Percentiles rank a stretch among this genome's conserved stretches.
Evolutionary conservation across 2,888 invertebrate genomes (phyloP).

Genomic region (Lapara coniferarum): DNA sequence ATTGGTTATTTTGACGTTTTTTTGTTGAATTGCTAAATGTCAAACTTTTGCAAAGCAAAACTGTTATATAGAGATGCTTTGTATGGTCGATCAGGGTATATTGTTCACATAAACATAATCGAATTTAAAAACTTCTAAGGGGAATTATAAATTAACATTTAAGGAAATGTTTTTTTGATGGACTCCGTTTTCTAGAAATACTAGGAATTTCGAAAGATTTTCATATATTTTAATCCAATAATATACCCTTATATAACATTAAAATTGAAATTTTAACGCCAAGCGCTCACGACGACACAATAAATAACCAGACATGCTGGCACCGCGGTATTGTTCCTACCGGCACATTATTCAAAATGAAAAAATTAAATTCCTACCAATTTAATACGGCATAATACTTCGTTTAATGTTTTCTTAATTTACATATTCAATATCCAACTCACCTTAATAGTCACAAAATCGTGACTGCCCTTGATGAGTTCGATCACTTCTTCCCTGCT

Average conservation of each 20-base stretch:
- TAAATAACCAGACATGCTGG: slow-evolving; percentile 3
- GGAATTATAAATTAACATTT: not conserved
- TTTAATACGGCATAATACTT: slow-evolving; percentile 16
- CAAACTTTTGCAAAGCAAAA: not conserved
- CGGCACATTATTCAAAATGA: slow-evolving; percentile 12
- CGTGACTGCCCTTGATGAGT: slow-evolving; percentile 93
- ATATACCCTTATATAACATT: not conserved
- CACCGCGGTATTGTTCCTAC: slow-evolving; percentile 21
- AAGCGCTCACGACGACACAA: not conserved
- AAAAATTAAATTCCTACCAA: not conserved
- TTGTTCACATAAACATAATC: not conserved
- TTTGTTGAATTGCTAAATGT: not conserved
- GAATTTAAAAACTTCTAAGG: not conserved
- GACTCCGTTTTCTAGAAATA: not conserved
- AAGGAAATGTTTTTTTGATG: not conserved
- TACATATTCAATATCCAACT: slow-evolving; percentile 48
- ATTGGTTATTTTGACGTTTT: slow-evolving; percentile 1
- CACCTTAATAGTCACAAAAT: slow-evolving; percentile 93
- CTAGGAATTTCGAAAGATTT: not conserved
- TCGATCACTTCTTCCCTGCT: slow-evolving; percentile 96
- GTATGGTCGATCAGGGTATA: not conserved
- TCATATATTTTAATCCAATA: not conserved
- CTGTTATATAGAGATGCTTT: not conserved
- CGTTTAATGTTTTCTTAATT: slow-evolving; percentile 14
- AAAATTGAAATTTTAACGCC: slow-evolving; percentile 6